A percentile compares a stretch with the other conserved stretches of the same genome.
Conservation (phyloP, 2,797 vertebrate genomes). For the Antennarius maculatus region DNA sequence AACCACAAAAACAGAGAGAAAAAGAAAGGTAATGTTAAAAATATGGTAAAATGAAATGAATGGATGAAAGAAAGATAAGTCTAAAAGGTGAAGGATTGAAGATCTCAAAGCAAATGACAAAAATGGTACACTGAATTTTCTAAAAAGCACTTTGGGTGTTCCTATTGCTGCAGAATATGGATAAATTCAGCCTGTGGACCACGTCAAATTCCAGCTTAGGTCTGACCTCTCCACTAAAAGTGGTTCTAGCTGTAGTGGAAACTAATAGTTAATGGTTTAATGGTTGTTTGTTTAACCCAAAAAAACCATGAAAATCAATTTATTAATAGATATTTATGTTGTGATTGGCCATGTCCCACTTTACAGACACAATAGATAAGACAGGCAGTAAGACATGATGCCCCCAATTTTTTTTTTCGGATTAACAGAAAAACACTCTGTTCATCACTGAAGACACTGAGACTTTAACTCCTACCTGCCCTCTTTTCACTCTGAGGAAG, state of each 20-base stretch:
- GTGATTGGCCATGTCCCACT: slow-evolving; percentile 12
- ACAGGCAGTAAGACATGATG: background rate
- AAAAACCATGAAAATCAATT: background rate
- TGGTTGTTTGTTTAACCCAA: no score
- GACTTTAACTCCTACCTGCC: slow-evolving; percentile 49
- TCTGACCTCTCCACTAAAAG: slow-evolving; percentile 22
- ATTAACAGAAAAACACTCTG: slow-evolving; percentile 3
- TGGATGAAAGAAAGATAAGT: slow-evolving; percentile 39
- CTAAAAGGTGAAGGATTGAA: slow-evolving; percentile 46
- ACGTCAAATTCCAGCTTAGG: slow-evolving; percentile 68
- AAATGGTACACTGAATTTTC: slow-evolving; percentile 1
- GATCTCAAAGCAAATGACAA: slow-evolving; percentile 34
- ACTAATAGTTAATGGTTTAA: background rate
- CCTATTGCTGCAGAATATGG: slow-evolving; percentile 27
- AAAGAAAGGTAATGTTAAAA: slow-evolving; percentile 47
- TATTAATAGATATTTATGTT: background rate
- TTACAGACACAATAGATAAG: slow-evolving; percentile 3
- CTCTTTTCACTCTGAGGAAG: slow-evolving; percentile 71
- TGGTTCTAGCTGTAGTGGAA: background rate
- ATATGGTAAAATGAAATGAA: slow-evolving; percentile 38
- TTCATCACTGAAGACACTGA: slow-evolving; percentile 21
- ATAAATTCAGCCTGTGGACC: slow-evolving; percentile 50
- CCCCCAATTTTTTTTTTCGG: background rate
- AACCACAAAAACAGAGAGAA: slow-evolving; percentile 18
- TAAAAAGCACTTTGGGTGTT: slow-evolving; percentile 18